A percentile compares a stretch with the other conserved stretches of the same genome.
phyloP scores from a whole-genome alignment of 2,113 vertebrate genomes.

The Fregetta grallaria region DNA sequence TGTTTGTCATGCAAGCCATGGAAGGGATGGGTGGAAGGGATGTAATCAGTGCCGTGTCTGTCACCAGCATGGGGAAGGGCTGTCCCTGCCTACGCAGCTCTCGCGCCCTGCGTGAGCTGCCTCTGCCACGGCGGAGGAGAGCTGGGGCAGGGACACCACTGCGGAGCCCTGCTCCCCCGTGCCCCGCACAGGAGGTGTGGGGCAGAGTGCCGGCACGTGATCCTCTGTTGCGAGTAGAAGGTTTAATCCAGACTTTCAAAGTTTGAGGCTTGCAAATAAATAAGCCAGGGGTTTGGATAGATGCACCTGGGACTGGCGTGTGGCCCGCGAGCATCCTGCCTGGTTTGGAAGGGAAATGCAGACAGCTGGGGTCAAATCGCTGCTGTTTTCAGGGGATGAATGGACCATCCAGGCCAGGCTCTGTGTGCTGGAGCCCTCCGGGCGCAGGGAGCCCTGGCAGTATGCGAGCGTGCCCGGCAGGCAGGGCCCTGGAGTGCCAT shows the following conservation, averaged over 20 bases:
- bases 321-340: neutral
- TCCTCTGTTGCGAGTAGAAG: neutral
- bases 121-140: neutral
- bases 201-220: neutral
- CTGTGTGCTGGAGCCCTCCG: neutral
- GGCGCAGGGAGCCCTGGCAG: neutral
- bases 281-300: neutral
- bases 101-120: fast-evolving
- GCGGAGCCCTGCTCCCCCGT: neutral
- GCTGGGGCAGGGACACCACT: neutral
- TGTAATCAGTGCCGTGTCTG: fast-evolving
- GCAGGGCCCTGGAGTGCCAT: neutral
- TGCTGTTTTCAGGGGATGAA: neutral
- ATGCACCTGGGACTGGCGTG: neutral
- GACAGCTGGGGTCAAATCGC: neutral
- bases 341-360: neutral
- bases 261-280: neutral
- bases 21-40: neutral
- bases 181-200: neutral
- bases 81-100: neutral
- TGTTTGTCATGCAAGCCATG: neutral
- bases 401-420: neutral
- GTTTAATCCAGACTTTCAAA: neutral
- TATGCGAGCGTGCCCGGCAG: fast-evolving
- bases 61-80: neutral